A percentile compares a stretch with the other conserved stretches of the same genome.
Evolutionary conservation across 2,888 invertebrate species (phyloP).

Genomic region (Drosophila fungiperda): DNA sequence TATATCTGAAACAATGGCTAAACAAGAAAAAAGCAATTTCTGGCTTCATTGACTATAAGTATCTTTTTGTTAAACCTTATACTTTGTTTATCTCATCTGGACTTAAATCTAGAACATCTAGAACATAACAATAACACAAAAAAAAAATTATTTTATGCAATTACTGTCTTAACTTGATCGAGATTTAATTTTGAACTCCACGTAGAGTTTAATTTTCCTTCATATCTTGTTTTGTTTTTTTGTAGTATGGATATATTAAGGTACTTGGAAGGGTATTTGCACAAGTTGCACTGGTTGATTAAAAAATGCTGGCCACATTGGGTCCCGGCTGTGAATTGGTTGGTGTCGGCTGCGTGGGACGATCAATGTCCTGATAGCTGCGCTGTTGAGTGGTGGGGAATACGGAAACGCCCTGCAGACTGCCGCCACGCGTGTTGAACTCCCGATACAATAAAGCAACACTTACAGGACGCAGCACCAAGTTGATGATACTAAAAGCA

Average conservation of each 20-base stretch:
- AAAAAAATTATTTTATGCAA: not conserved
- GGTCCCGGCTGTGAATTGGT: slow-evolving; percentile 81
- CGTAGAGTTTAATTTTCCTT: not conserved
- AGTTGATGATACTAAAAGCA: slow-evolving; percentile 84
- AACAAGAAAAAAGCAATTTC: slow-evolving; percentile 17
- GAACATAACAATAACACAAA: slow-evolving; percentile 28
- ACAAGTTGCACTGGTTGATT: slow-evolving; percentile 33
- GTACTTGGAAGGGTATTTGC: slow-evolving; percentile 54
- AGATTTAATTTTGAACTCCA: slow-evolving; percentile 21
- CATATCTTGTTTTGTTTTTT: not conserved
- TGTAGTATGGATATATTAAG: slow-evolving; percentile 21
- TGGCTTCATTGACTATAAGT: slow-evolving; percentile 33
- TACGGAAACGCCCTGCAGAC: slow-evolving; percentile 79
- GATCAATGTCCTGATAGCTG: slow-evolving; percentile 85
- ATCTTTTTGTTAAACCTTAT: not conserved
- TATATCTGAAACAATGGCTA: slow-evolving; percentile 10
- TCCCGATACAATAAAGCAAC: slow-evolving; percentile 83
- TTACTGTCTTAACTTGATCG: slow-evolving; percentile 16
- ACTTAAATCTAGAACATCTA: slow-evolving; percentile 28
- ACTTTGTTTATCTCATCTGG: slow-evolving; percentile 7
- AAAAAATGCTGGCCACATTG: slow-evolving; percentile 85
- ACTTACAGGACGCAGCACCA: slow-evolving; percentile 83
- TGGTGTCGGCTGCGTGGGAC: slow-evolving; percentile 84
- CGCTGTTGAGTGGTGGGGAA: slow-evolving; percentile 84
- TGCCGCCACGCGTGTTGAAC: slow-evolving; percentile 84